A percentile compares a stretch with the other conserved stretches of the same genome.
These are phyloP conservation scores for Hymenochirus boettgeri DNA, from an alignment of 2,113 vertebrate species.

Conservation along the genomic window DNA sequence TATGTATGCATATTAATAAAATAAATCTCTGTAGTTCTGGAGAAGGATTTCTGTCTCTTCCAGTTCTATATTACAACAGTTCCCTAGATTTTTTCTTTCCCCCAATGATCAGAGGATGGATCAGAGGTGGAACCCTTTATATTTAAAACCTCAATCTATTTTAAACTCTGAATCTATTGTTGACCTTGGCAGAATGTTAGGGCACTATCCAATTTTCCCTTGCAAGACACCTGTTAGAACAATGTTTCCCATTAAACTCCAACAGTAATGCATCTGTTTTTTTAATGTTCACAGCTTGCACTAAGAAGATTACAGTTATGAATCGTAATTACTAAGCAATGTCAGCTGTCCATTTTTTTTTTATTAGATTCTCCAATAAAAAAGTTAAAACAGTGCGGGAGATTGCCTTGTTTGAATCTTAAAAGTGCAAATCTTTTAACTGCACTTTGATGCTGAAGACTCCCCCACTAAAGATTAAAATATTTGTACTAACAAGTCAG, in stretches of 20 bases:
- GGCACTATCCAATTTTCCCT: slow-evolving; percentile 6
- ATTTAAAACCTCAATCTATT: too few species aligned
- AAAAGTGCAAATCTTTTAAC: slow-evolving; percentile 18
- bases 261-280: slow-evolving; percentile 24
- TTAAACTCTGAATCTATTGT: not conserved
- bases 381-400: slow-evolving; percentile 27
- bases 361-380: slow-evolving; percentile 26
- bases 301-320: slow-evolving; percentile 29
- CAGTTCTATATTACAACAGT: too few species aligned
- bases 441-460: slow-evolving; percentile 25
- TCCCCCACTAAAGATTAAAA: slow-evolving; percentile 42
- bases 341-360: slow-evolving; percentile 1
- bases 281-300: slow-evolving; percentile 15
- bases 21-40: too few species aligned
- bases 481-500: slow-evolving; percentile 33
- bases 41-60: too few species aligned
- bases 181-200: slow-evolving; percentile 11
- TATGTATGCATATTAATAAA: too few species aligned
- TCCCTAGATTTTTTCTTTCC: too few species aligned
- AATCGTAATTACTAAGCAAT: slow-evolving; percentile 1
- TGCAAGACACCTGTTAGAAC: slow-evolving; percentile 28
- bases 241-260: slow-evolving; percentile 6
- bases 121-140: too few species aligned
- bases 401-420: slow-evolving; percentile 27
- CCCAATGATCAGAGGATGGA: too few species aligned